Evolutionary conservation across 2,797 vertebrate genomes (phyloP).

Genomic region (Nannoperca obscura): DNA sequence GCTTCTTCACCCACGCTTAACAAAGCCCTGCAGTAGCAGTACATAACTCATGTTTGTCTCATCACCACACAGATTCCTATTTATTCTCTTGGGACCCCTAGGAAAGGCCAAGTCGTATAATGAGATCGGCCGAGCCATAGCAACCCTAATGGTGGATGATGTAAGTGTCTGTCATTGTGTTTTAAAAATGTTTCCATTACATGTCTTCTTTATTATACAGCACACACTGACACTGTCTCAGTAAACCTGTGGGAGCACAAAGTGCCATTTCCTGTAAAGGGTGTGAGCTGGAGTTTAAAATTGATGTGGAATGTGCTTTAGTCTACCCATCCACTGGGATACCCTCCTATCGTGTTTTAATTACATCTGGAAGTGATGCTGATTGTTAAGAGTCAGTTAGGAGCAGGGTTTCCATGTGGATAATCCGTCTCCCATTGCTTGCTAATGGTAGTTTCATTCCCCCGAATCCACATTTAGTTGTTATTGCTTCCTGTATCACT

Average conservation of each 20-base stretch:
- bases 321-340: background rate
- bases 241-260: background rate
- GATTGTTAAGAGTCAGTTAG: constrained; percentile 31
- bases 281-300: background rate
- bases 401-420: background rate
- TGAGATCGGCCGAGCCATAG: constrained; percentile 97
- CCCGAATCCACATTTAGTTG: constrained; percentile 8
- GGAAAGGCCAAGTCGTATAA: constrained; percentile 98
- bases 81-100: constrained; percentile 86
- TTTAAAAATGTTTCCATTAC: constrained; percentile 8
- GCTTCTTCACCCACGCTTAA: background rate
- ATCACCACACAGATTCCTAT: constrained; percentile 81
- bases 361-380: constrained; percentile 24
- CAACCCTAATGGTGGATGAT: constrained; percentile 98
- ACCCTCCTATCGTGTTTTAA: constrained; percentile 17
- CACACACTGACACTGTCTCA: background rate
- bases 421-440: constrained; percentile 35
- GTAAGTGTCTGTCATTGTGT: constrained; percentile 80
- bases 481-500: constrained; percentile 4
- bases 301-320: background rate
- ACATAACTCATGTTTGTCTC: constrained; percentile 34
- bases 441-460: background rate
- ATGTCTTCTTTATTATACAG: background rate
- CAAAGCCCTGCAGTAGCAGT: background rate
- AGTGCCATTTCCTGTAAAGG: background rate